Evolutionary conservation across 2,888 invertebrate genomes (phyloP), one percentile per base, ranked within the genome.

Genomic region (Pseudolycoriella hygida): DNA sequence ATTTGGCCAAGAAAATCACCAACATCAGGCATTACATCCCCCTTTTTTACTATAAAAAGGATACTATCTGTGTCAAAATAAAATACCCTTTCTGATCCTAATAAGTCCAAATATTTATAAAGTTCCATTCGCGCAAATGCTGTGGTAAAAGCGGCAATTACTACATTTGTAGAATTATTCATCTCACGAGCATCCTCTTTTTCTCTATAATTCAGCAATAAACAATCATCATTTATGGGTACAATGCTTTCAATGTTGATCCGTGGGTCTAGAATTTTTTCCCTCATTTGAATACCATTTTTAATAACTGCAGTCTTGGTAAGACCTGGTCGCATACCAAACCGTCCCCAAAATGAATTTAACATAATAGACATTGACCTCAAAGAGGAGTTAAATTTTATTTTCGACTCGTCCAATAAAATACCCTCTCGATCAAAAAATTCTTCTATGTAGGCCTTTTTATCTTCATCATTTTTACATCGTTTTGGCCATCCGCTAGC

Each of bases 111-210:
- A 17, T 56, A 55, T 3, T 45, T 42, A 46, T 59, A 60, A 1
- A 64, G 48, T 46, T 57, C 54, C 2, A 61, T 44, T 5, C 61
- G 42, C 0, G 61, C 59, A 31, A 55, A 52, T 5, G 56, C 47
- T 2, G 61, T 62, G 1, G 59, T 59, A 42, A 58, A 62, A 1
- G 56, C 54, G 0, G 61, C 64, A 4, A 66, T 53, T 10, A 56
- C 53, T 1, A 56, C 52, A 47, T 58, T 60, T 14, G 53, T 50
- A 3, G 48, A 50, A 3, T 45, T 40, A 39, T 48, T 43, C 12
- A 50, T 45, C n/a, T 40, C 46, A 6, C 42, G 42, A 2, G 47
- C 46, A 20, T 54, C 54, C 2, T 52, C 49, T 12, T 34, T 48
- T 38, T 50, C 44, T 17, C 46, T 46, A 48, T 53, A 55, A 40